Conservation (phyloP, 2,797 vertebrate species). For the Mareca penelope region DNA sequence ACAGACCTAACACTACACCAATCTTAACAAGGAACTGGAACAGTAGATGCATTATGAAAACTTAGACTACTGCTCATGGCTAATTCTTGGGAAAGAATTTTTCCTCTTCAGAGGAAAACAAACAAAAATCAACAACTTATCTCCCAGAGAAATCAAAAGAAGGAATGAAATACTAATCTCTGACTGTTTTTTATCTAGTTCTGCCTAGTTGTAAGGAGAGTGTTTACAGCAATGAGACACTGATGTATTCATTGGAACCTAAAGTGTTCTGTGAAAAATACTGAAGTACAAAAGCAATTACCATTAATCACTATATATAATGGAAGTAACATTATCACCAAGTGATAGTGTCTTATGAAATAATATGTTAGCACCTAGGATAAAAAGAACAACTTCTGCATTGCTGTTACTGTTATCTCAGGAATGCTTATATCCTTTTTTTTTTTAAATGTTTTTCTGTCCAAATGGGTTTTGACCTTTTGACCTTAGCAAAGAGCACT, state of each 20-base stretch:
- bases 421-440: not conserved
- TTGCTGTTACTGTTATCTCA: not conserved
- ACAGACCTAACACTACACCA: not conserved
- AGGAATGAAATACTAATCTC: not conserved
- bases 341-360: conserved; percentile 42
- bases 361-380: not conserved
- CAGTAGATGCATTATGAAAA: not conserved
- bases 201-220: conserved; percentile 45
- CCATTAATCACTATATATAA: conserved; percentile 66
- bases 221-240: conserved; percentile 46
- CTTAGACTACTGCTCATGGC: not conserved
- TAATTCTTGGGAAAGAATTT: conserved; percentile 24
- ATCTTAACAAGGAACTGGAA: conserved; percentile 20
- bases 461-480: conserved; percentile 5
- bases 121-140: not conserved
- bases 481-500: not conserved
- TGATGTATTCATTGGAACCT: conserved; percentile 65
- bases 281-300: conserved; percentile 72
- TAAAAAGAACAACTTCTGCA: conserved; percentile 5
- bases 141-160: conserved; percentile 44
- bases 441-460: not conserved
- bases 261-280: conserved; percentile 59
- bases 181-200: conserved; percentile 32
- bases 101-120: conserved; percentile 32
- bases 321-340: conserved; percentile 54